These are phyloP conservation scores for Patiria miniata DNA, from an alignment of 35 echinoderm and acorn worm species.

Conservation along the genomic window DNA sequence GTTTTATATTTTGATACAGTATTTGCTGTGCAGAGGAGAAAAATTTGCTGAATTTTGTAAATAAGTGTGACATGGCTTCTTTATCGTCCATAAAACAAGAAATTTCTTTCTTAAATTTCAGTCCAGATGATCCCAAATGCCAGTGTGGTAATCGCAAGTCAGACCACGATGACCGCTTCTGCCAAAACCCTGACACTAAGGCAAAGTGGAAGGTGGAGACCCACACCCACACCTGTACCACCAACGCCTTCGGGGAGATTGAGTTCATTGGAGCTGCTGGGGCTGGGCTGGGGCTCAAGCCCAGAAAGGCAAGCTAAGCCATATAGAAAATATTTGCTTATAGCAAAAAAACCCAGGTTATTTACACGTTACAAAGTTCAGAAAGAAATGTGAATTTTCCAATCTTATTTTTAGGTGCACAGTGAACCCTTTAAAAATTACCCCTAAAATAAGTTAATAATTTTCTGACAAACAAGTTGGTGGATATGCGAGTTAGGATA, in stretches of 20 bases:
- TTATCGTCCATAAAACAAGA: background rate
- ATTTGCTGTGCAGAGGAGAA: too few species aligned
- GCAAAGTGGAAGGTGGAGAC: conserved; percentile 84
- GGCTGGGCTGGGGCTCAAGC: conserved; percentile 61
- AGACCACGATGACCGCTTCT: conserved; percentile 68
- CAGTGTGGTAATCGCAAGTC: conserved; percentile 81
- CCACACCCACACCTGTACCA: conserved; percentile 75
- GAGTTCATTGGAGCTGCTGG: conserved; percentile 93
- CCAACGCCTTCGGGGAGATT: conserved; percentile 95
- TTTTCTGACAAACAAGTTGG: too few species aligned
- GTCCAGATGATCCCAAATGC: conserved; percentile 81
- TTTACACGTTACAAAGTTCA: too few species aligned
- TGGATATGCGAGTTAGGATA: too few species aligned
- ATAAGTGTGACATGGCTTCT: background rate
- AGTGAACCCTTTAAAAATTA: too few species aligned
- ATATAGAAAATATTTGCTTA: too few species aligned
- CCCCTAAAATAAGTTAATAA: too few species aligned
- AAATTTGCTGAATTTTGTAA: too few species aligned
- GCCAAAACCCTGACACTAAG: conserved; percentile 34
- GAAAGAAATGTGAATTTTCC: too few species aligned
- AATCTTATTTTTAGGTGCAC: too few species aligned
- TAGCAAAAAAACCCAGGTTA: too few species aligned
- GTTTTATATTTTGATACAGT: too few species aligned
- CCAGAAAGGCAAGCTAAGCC: conserved; percentile 71
- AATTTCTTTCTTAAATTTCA: conserved; percentile 9